Evolutionary conservation across 2,113 vertebrate species (phyloP), one percentile per base, ranked within the genome.

Genomic region (Vulpes lagopus): DNA sequence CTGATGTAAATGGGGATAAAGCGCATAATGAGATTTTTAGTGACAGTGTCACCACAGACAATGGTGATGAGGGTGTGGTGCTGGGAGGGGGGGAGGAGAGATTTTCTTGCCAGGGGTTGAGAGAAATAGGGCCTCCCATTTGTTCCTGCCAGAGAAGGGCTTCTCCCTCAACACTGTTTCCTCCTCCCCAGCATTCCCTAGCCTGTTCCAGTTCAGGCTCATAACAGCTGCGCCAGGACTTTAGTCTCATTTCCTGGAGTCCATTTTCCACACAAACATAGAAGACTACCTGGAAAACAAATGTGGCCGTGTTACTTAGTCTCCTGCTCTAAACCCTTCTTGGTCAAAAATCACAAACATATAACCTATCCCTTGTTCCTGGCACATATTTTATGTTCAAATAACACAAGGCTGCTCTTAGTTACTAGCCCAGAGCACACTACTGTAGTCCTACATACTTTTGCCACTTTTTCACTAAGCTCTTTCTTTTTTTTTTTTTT

Each of bases 11-110:
- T 7, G 67, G 2, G 32, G 84, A 62, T 89, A 81, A 96, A 86
- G 80, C 62, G 10, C 15, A 1, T 82, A 90, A 97, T 71, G 94
- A 67, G 76, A 88, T 79, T 73, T 93, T 67, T 88, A 73, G 81
- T 55, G 35, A 67, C 30, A 30, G 5, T 71, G 80, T 80, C 19
- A 79, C 69, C 51, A 30, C 57, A 88, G 49, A 73, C 73, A n/a
- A 16, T 23, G 25, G 12, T n/a, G 43, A 80, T 74, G n/a, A 55
- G 8, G 11, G 2, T 11, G 11, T 3, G 6, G 3, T 0, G 14
- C 14, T 15, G 59, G 43, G 16, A 59, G 4, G 12, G 20, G 3
- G 3, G 5, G 12, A 57, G 11, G n/a, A 25, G 59, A 60, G 3
- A 8, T 14, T 43, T 86, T 92, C 59, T 59, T 85, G 32, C 12